Evolutionary conservation across 2,888 invertebrate species (phyloP), one percentile per base, ranked within the genome.

Genomic region (Oligia strigilis): DNA sequence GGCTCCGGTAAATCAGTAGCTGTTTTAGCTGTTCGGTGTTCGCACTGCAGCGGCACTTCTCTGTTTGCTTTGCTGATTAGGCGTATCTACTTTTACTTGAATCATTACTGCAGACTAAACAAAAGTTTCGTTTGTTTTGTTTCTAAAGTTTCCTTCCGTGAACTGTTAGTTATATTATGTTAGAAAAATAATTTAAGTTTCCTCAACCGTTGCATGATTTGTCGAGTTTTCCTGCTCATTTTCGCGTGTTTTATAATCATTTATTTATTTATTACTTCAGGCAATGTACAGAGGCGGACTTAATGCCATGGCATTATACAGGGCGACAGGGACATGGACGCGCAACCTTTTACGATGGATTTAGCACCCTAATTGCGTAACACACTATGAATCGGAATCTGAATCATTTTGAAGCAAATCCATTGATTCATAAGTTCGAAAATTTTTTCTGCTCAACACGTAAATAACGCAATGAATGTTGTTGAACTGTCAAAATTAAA

Each of bases 61-160:
- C 77, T 90, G 82, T 92, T 91, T 91, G 76, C 84, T 75, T 80
- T 89, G 79, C 87, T 89, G 77, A 88, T 90, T 91, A 82, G 58
- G 79, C 79, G 55, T 82, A 78, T 67, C 29, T 19, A 78, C 69
- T 85, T 86, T 78, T 79, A 78, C 71, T 70, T 49, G 19, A 80
- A 69, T 77, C 66, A 69, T 73, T 77, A 71, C 65, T 77, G 17
- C 17, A 23, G 36, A 0, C 14, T 75, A 46, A 66, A 43, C 55
- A 77, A 62, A 65, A 36, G n/a, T 49, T 74, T 62, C 13, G 40
- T 64, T 62, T 70, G 36, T 67, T 14, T 66, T 40, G 8, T 62
- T 76, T n/a, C n/a, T 49, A 40, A 43, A 6, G 40, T 72, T 58
- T 72, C 23, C 58, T 69, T 72, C 71, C 46, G 6, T 2, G 17